Percentiles rank a stretch among this genome's conserved stretches.
These are phyloP conservation scores for Heliothis virescens DNA, from an alignment of 1,140 invertebrate species.

Conservation along the genomic window DNA sequence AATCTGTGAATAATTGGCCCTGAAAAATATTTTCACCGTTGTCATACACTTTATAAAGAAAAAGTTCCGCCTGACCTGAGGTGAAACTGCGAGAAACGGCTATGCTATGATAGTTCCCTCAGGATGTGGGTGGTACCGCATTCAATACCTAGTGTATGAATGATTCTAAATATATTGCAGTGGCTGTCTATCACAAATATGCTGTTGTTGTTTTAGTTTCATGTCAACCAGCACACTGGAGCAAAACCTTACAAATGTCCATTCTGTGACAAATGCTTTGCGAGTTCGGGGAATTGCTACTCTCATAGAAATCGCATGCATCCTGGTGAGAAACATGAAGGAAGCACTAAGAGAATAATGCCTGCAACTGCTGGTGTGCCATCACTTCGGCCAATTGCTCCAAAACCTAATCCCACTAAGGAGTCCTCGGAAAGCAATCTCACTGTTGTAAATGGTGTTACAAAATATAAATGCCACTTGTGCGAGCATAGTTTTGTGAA, in stretches of 20 bases:
- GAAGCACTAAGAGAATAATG: conserved; percentile 35
- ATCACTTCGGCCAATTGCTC: conserved; percentile 30
- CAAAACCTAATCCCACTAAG: conserved; percentile 45
- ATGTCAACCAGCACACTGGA: conserved; percentile 93
- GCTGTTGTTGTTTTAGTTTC: conserved; percentile 86
- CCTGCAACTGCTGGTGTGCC: conserved; percentile 7
- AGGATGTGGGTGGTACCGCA: no score
- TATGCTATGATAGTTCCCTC: no score
- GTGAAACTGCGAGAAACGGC: no score
- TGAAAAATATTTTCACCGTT: no score
- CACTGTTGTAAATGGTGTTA: conserved; percentile 56
- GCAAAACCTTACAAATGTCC: conserved; percentile 93
- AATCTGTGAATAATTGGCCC: no score
- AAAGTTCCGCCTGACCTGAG: no score
- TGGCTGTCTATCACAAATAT: not conserved
- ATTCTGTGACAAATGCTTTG: conserved; percentile 93
- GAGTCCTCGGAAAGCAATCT: not conserved
- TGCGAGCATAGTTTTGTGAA: conserved; percentile 76
- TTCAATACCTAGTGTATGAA: no score
- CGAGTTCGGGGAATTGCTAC: conserved; percentile 92
- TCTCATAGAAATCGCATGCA: conserved; percentile 92
- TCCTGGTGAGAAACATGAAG: conserved; percentile 73
- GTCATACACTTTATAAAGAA: no score
- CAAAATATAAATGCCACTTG: conserved; percentile 74
- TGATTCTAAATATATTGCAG: no score